phyloP scores from a whole-genome alignment of 2,888 invertebrate species.

The Chrysopilus asiliformis region DNA sequence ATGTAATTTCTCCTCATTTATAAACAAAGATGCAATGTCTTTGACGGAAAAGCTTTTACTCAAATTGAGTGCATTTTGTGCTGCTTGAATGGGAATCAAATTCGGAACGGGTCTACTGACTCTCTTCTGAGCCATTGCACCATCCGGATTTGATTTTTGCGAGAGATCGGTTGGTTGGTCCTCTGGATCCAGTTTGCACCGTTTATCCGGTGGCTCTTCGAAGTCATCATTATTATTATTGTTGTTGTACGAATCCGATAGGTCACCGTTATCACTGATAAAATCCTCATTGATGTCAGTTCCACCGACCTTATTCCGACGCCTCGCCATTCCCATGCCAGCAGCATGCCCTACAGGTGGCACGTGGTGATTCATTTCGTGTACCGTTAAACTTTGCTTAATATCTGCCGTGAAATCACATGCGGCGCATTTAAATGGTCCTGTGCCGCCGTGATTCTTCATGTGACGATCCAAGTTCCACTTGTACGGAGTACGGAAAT shows the following conservation, averaged over 20 bases:
- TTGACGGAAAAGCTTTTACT: conserved; percentile 37
- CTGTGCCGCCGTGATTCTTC: conserved; percentile 77
- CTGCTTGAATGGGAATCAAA: conserved; percentile 53
- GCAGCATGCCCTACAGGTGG: conserved; percentile 57
- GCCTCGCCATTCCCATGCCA: conserved; percentile 42
- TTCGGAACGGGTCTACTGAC: conserved; percentile 56
- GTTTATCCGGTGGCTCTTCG: conserved; percentile 21
- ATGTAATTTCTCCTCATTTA: conserved; percentile 24
- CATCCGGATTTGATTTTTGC: conserved; percentile 31
- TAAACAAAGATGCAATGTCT: conserved; percentile 41
- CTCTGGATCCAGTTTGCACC: conserved; percentile 26
- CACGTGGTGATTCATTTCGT: conserved; percentile 82
- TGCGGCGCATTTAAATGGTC: conserved; percentile 71
- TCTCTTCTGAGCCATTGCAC: conserved; percentile 34
- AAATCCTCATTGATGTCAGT: conserved; percentile 24
- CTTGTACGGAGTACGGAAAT: conserved; percentile 82
- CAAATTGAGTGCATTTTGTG: conserved; percentile 28
- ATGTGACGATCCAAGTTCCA: conserved; percentile 91
- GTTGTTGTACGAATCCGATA: conserved; percentile 13
- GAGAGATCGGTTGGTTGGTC: conserved; percentile 34
- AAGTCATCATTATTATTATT: conserved; percentile 29
- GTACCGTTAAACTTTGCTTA: conserved; percentile 81
- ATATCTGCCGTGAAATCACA: conserved; percentile 87
- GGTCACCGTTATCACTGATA: conserved; percentile 11
- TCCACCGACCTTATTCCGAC: conserved; percentile 64